These are phyloP conservation scores for Autographa gamma DNA, from an alignment of 2,888 invertebrate species.

Conservation along the genomic window DNA sequence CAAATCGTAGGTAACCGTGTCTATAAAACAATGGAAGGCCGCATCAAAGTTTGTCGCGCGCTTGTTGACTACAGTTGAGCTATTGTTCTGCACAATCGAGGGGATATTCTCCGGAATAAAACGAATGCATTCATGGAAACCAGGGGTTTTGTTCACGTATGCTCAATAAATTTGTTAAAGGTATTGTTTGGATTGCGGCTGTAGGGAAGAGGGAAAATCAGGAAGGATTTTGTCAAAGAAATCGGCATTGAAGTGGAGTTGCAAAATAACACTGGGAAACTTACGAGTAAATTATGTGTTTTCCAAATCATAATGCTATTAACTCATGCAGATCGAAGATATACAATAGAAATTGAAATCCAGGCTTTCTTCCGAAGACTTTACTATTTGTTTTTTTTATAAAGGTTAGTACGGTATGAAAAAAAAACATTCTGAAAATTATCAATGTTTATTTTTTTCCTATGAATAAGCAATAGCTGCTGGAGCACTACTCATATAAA, in stretches of 20 bases:
- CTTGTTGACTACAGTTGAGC: constrained; percentile 1
- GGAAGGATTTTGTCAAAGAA: background rate
- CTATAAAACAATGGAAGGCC: background rate
- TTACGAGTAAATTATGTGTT: too few relatives aligned
- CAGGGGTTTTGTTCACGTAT: background rate
- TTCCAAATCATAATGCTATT: too few relatives aligned
- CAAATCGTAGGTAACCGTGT: background rate
- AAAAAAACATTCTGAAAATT: too few relatives aligned
- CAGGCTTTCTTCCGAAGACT: too few relatives aligned
- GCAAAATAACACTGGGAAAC: too few relatives aligned
- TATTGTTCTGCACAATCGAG: background rate
- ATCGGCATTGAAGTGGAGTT: too few relatives aligned
- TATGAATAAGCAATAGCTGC: background rate
- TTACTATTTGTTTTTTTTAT: too few relatives aligned
- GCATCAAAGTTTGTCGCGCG: constrained; percentile 3
- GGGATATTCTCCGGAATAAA: constrained; percentile 1
- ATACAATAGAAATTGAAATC: too few relatives aligned
- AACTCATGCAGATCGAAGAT: too few relatives aligned
- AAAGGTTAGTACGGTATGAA: too few relatives aligned
- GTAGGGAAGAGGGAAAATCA: background rate
- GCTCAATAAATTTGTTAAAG: background rate
- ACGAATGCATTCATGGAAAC: background rate
- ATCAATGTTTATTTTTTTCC: too few relatives aligned
- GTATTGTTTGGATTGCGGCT: background rate
- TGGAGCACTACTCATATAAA: background rate